Evolutionary conservation across 2,113 vertebrate genomes (phyloP).

Genomic region (Willisornis vidua): DNA sequence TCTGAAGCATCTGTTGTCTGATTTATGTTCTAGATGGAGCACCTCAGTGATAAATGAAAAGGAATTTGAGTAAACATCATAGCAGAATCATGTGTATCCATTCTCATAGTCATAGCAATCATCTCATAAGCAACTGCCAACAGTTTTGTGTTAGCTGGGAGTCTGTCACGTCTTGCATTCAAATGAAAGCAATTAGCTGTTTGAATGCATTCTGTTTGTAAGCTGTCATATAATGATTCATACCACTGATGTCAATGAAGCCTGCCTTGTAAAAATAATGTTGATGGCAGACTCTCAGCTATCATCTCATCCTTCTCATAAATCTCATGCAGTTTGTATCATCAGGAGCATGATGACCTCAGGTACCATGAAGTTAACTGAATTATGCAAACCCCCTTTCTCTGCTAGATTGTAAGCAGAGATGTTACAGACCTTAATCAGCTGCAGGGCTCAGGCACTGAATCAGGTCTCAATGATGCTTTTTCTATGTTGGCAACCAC

Average conservation of each 20-base stretch:
- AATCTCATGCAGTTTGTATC: background rate
- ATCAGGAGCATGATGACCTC: background rate
- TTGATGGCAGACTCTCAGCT: background rate
- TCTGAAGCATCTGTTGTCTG: background rate
- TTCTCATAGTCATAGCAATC: background rate
- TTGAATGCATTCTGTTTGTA: background rate
- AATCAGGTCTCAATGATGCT: background rate
- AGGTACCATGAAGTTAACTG: background rate
- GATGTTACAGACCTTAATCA: background rate
- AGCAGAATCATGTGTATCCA: background rate
- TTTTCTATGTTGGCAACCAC: background rate
- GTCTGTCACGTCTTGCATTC: background rate
- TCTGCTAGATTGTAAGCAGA: background rate
- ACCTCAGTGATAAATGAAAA: background rate
- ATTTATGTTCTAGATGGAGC: background rate
- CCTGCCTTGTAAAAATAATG: background rate
- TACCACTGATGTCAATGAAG: background rate
- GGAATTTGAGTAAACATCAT: background rate
- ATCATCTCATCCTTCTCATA: background rate
- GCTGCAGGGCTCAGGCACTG: background rate
- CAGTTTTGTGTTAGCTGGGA: background rate
- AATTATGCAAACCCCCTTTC: rapidly evolving
- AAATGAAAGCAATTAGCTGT: background rate
- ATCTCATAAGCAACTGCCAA: background rate
- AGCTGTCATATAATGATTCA: background rate